Conservation (phyloP, 2,888 invertebrate genomes). For the Busseola fusca region DNA sequence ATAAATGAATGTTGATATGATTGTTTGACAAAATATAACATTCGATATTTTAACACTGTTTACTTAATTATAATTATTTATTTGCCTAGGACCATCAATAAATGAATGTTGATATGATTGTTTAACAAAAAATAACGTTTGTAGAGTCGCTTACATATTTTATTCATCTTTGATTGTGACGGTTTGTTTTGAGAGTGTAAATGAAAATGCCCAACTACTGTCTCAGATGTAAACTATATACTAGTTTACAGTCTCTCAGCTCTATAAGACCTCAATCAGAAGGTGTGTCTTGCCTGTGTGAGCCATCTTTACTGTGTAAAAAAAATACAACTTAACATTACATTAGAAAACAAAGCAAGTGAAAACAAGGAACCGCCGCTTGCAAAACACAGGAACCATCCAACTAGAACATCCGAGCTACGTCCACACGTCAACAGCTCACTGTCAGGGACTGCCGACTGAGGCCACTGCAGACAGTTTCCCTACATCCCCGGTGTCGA, state of each 20-base stretch:
- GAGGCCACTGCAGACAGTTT: slow-evolving; percentile 47
- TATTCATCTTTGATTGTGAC: neutral
- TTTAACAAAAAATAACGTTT: neutral
- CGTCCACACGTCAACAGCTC: neutral
- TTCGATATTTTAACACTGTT: too few species aligned
- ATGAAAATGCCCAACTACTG: neutral
- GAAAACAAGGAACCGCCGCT: slow-evolving; percentile 56
- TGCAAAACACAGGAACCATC: slow-evolving; percentile 48
- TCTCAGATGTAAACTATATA: neutral
- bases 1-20: neutral
- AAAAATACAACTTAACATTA: neutral
- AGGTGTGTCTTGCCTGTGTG: neutral
- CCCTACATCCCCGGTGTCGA: slow-evolving; percentile 51
- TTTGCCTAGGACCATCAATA: neutral
- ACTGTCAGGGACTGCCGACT: slow-evolving; percentile 49
- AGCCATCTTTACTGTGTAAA: neutral
- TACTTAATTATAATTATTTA: slow-evolving; percentile 22
- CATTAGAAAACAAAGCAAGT: slow-evolving; percentile 36
- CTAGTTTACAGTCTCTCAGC: neutral
- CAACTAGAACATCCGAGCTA: slow-evolving; percentile 25
- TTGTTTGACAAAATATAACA: neutral
- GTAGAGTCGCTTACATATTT: neutral
- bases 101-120: neutral
- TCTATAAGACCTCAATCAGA: neutral
- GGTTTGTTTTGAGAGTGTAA: neutral